These are phyloP conservation scores for Gouania willdenowi DNA, from an alignment of 2,797 vertebrate genomes.

Conservation along the genomic window DNA sequence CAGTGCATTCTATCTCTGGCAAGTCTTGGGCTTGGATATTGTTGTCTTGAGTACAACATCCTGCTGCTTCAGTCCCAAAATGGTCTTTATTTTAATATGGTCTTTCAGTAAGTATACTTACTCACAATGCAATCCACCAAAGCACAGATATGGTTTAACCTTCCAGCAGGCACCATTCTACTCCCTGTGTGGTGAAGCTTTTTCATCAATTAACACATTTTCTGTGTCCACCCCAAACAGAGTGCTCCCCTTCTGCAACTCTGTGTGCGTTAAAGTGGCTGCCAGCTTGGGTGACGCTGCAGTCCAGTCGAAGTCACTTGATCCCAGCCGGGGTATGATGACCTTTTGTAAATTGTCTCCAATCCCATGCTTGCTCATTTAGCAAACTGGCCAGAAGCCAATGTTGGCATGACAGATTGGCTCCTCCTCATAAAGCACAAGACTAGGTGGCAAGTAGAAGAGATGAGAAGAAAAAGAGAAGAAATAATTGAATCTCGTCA, in stretches of 20 bases:
- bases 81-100: no score
- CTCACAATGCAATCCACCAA: background rate
- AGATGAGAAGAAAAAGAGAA: conserved; percentile 18
- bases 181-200: background rate
- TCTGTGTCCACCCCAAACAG: conserved; percentile 1
- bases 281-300: conserved; percentile 54
- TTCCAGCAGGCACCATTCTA: background rate
- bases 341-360: conserved; percentile 62
- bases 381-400: conserved; percentile 44
- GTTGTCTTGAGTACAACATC: no score
- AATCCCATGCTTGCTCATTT: conserved; percentile 44
- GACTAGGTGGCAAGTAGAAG: conserved; percentile 18
- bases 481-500: conserved; percentile 13
- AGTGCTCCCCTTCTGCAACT: conserved; percentile 4
- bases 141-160: background rate
- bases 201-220: background rate
- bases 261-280: conserved; percentile 11
- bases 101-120: no score
- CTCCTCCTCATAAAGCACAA: conserved; percentile 21
- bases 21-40: no score
- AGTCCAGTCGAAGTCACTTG: conserved; percentile 58
- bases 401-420: conserved; percentile 31
- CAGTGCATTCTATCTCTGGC: no score
- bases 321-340: conserved; percentile 52
- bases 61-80: no score